Evolutionary conservation across 2,797 vertebrate species (phyloP), one percentile per base, ranked within the genome.

Genomic region (Cynodonichthys magdalenae): DNA sequence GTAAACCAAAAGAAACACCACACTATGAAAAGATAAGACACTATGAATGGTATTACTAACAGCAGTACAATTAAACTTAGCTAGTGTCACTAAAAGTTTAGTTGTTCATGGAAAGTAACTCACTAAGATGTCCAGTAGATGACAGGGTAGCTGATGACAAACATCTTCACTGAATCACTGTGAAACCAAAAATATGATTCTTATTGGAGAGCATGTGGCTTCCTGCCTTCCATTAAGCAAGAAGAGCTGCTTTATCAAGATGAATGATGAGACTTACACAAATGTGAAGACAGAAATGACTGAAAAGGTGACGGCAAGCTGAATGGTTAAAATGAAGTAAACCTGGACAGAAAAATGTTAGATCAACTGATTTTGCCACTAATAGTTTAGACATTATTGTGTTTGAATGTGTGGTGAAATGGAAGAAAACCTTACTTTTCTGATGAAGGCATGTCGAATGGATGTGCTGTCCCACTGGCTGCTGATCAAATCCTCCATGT

Each of bases 81-180:
- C 34, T 34, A 34, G 53, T 31, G 66, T 20, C 4, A 50, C 4
- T 63, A 28, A 47, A 39, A 4, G 4, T 41, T 4, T 58, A 27
- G 18, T 0, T 6, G 18, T 66, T 52, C 28, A 15, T 18, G 4
- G 5, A 66, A 53, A 27, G 65, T 50, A 53, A 95, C 97, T 97
- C 88, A 98, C 96, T 95, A 93, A 20, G 96, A 98, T 20, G 91
- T 90, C 1, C 96, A 98, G 79, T 97, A 98, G 73, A 97, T 24
- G 0, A 87, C 93, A 0, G 75, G 70, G 10, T 96, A 95, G 42
- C 0, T 81, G 86, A 62, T 72, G 78, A 99, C 95, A 0, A 96
- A 98, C 2, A 41, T 5, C 24, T 69, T 78, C 24, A 98, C 94
- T 0, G 94, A 94, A 0, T 92, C 66, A 70, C 97, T 99, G 76